phyloP scores from a whole-genome alignment of 2,113 vertebrate species.

The Hippopotamus amphibius region DNA sequence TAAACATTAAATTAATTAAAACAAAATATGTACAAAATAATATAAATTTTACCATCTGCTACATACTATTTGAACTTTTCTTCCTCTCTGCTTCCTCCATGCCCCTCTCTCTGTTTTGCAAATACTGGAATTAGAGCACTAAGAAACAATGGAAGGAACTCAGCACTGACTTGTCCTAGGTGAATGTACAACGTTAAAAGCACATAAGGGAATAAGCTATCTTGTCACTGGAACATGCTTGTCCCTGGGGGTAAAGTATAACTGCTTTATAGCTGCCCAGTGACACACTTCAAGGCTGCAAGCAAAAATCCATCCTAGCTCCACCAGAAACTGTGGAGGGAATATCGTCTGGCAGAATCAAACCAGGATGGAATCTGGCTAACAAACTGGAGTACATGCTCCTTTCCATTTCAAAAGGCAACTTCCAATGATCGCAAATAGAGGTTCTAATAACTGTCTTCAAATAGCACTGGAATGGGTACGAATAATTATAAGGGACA shows the following conservation, averaged over 20 bases:
- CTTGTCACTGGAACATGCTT: slow-evolving; percentile 44
- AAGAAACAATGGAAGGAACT: background rate
- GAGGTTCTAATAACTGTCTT: background rate
- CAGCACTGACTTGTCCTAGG: background rate
- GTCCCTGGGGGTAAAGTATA: slow-evolving; percentile 15
- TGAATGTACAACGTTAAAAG: background rate
- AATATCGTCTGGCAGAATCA: background rate
- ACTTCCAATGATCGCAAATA: background rate
- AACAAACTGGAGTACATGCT: background rate
- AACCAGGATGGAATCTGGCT: background rate
- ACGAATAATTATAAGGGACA: background rate
- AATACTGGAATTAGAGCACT: slow-evolving; percentile 1
- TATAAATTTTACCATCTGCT: slow-evolving; percentile 19
- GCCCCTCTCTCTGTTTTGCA: background rate
- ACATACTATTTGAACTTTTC: background rate
- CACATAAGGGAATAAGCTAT: slow-evolving; percentile 20
- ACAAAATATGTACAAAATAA: slow-evolving; percentile 25
- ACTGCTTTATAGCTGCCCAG: slow-evolving; percentile 69
- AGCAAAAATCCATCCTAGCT: background rate
- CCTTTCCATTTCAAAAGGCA: background rate
- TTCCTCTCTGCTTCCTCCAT: background rate
- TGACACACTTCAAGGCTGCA: background rate
- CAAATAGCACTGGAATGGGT: background rate
- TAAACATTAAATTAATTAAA: slow-evolving; percentile 37
- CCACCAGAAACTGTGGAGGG: slow-evolving; percentile 46